Conservation (phyloP, 2,888 invertebrate species). For the Troglohyphantes excavatus region DNA sequence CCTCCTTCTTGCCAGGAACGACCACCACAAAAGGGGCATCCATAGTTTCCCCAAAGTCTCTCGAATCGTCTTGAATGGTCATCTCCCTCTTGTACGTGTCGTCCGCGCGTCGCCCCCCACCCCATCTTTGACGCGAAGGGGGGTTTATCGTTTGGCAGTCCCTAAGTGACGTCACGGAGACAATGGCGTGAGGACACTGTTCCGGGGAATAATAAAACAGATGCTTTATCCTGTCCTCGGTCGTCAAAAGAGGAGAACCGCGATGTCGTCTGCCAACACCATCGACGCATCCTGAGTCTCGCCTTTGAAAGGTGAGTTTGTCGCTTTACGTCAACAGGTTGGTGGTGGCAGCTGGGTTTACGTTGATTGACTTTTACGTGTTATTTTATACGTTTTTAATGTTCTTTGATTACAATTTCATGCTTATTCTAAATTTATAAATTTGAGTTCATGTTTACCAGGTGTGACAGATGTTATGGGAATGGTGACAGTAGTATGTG, state of each 20-base stretch:
- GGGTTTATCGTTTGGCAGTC: slow-evolving; percentile 17
- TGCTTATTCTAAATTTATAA: no score
- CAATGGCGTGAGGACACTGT: slow-evolving; percentile 59
- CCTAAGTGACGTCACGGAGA: slow-evolving; percentile 26
- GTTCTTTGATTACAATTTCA: no score
- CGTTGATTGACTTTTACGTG: no score
- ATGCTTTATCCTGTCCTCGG: slow-evolving; percentile 8
- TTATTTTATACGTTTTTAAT: no score
- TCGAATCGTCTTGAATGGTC: neutral
- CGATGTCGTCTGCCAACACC: neutral
- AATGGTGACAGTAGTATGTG: no score
- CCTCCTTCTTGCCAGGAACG: neutral
- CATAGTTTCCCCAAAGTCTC: slow-evolving; percentile 9
- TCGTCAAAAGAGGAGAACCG: no score
- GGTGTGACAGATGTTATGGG: no score
- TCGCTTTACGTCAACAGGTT: slow-evolving; percentile 3
- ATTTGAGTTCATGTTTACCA: no score
- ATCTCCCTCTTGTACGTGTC: neutral
- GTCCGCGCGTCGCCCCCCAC: neutral
- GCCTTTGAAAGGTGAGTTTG: neutral
- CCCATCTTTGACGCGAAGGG: neutral
- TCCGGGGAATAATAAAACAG: slow-evolving; percentile 36
- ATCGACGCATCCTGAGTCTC: neutral
- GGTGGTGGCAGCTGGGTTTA: no score
- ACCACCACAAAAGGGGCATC: slow-evolving; percentile 16